Evolutionary conservation across 2,113 vertebrate genomes (phyloP), one percentile per base, ranked within the genome.

Genomic region (Danio rerio): DNA sequence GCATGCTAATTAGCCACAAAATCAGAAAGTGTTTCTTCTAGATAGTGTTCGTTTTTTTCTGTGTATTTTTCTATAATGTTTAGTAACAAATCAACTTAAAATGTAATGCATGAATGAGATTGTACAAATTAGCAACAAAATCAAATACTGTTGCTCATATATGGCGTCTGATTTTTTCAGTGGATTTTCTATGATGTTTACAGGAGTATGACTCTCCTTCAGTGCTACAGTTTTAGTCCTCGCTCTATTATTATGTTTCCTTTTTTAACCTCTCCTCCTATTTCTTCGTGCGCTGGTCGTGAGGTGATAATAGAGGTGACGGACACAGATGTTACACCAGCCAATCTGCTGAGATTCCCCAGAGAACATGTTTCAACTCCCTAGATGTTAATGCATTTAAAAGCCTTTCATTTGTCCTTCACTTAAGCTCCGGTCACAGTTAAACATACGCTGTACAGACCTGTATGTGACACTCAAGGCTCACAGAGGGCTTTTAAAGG

Each of bases 261-360:
- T 58, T 1, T 18, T 13, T 43, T 21, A 13, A 4, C 9, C 7
- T 15, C n/a, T 47, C 18, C 1, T 49, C 15, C n/a, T 49, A 42
- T 80, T 31, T 15, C 11, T 70, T 31, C n/a, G 21, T 66, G 18
- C 52, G 56, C n/a, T 4, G 6, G 72, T 78, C 68, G 73, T 74
- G 65, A 59, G 65, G 63, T 83, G 71, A 9, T 31, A 15, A 69
- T 58, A 61, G 76, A 55, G 15, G 56, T 47, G 21, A 15, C 15
- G 2, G 5, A 16, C 40, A 13, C 43, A 61, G 69, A 84, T 52
- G 40, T 84, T 62, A n/a, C 21, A 42, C 61, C 59, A 56, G 69
- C 47, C 56, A 52, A 53, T 68, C 11, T 40, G 31, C 66, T 9
- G 21, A 11, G 49, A 40, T 52, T 61, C 8, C 66, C 43, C 16